Evolutionary conservation across 2,888 invertebrate species (phyloP), one percentile per base, ranked within the genome.

Genomic region (Pyrrhosoma nymphula): DNA sequence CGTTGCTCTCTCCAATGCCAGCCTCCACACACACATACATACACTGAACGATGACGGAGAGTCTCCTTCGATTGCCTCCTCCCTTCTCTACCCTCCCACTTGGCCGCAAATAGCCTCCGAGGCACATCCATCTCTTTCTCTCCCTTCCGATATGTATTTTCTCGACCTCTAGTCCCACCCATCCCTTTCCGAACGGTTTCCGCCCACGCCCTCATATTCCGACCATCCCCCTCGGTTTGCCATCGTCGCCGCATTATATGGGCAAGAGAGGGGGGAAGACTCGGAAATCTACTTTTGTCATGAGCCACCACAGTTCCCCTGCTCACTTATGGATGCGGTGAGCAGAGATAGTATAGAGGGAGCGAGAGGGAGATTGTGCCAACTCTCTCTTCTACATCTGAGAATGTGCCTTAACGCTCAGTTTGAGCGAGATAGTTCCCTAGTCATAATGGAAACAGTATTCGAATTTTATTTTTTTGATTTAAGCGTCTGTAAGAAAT

Each of bases 61-160:
- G 26, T 8, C 69, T 0, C 18, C 82, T 82, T 82, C 82, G 82
- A 82, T 82, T 82, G 82, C 82, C 82, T 82, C 82, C n/a, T 82
- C 82, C 18, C 18, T 35, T 0, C 82, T 14, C 14, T 35, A 14
- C 30, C 69, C n/a, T 6, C n/a, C n/a, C 3, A 4, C 69, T 23
- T 12, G 14, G 18, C 82, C 82, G 82, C 82, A 82, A 82, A 82
- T 82, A 82, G 35, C 82, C 82, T 35, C 82, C 82, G 82, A 35
- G 35, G 82, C 30, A 82, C 82, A 82, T 82, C 82, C 82, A 82
- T 82, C 82, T 82, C 26, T 82, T 82, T 26, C 82, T 26, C 69
- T 23, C 82, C 35, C 69, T 4, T 69, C 82, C 82, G 82, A 82
- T 82, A 82, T 82, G 4, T 35, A 10, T 10, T 1, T 16, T 18